Base-by-base conservation (phyloP, 2,888 invertebrate species). In the Leptinotarsa tumamoca region DNA sequence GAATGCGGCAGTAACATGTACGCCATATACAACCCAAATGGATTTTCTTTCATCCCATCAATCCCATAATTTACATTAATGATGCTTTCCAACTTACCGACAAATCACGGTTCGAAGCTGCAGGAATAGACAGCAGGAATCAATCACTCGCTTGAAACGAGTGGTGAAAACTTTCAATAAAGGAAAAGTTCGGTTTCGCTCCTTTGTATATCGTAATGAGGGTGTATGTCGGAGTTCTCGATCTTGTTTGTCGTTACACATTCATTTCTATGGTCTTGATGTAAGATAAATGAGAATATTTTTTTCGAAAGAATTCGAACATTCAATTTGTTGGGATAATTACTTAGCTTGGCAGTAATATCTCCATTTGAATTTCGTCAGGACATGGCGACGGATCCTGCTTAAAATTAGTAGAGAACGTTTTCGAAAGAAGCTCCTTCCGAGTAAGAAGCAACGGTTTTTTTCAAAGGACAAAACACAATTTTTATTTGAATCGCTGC, bases 1-100 rank as follows among this genome's bases (percentile, higher is more conserved):
- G 73, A 73, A 74, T 76, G 72, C 73, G 67, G 51, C 51, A 68
- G 61, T 76, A 73, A 54, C 74, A 72, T 76, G 71, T 71, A 71
- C 27, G 71, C 56, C 70, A 58, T 74, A 76, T 71, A 69, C 67
- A 17, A 72, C 51, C 66, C 61, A 68, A 77, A 75, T 75, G 76
- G 74, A 63, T 69, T 73, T 73, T 70, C 61, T 75, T 78, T 58
- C 49, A 56, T 66, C 51, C 68, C 72, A 77, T 75, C 72, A 74
- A 71, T 79, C 75, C 75, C 70, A 67, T 75, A 73, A 77, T 77
- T 71, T 73, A 73, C 78, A 76, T 78, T 78, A 70, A 78, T 76
- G 74, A 72, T 72, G 70, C 67, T 58, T 27, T 72, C 63, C 50
- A 70, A 67, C 72, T 67, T 23, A 68, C 67, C 74, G 72, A 75